Evolutionary conservation across 1,140 invertebrate genomes (phyloP).

Genomic region (Neodiprion virginianus): DNA sequence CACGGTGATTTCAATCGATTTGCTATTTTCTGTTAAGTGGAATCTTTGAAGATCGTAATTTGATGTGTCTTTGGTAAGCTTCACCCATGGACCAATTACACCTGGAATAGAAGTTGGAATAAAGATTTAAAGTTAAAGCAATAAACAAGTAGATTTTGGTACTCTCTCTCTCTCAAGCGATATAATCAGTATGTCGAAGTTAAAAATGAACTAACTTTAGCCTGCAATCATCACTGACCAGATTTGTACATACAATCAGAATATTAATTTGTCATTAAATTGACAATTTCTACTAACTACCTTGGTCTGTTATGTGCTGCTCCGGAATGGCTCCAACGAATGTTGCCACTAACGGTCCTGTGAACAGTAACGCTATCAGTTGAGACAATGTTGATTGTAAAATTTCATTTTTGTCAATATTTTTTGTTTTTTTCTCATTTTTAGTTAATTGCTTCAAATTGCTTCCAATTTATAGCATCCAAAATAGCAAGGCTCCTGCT

Average conservation of each 20-base stretch:
- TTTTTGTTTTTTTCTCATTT: too few relatives aligned
- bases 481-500: too few relatives aligned
- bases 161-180: too few relatives aligned
- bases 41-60: slow-evolving; percentile 51
- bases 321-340: slow-evolving; percentile 53
- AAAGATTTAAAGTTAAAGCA: background rate
- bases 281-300: slow-evolving; percentile 44
- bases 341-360: slow-evolving; percentile 48
- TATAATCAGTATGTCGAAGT: too few relatives aligned
- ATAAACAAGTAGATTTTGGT: background rate
- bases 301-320: slow-evolving; percentile 49
- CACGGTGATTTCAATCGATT: slow-evolving; percentile 50
- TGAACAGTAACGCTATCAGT: background rate
- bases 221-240: too few relatives aligned
- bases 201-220: too few relatives aligned
- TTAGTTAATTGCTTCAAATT: too few relatives aligned
- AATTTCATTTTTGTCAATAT: too few relatives aligned
- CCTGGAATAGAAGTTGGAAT: slow-evolving; percentile 29
- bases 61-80: slow-evolving; percentile 42
- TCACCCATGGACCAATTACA: slow-evolving; percentile 54
- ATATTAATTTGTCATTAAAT: background rate
- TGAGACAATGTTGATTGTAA: too few relatives aligned
- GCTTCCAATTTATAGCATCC: too few relatives aligned
- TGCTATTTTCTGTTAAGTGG: slow-evolving; percentile 52
- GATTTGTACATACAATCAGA: too few relatives aligned